Evolutionary conservation across 2,888 invertebrate genomes (phyloP).

Genomic region (Callosobruchus maculatus): DNA sequence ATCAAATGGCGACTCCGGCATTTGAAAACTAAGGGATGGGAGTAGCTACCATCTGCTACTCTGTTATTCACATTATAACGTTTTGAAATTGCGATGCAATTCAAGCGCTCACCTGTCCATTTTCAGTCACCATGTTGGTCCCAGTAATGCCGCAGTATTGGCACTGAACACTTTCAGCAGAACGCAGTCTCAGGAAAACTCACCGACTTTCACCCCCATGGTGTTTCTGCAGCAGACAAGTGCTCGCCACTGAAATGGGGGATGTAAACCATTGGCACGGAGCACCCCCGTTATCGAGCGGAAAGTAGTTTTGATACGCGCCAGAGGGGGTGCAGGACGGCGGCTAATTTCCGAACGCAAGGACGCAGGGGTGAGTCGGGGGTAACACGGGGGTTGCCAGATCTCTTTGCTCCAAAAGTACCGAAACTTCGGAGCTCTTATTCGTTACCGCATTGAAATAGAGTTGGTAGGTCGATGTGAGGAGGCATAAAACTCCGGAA

Average conservation of each 20-base stretch:
- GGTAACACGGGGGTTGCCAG: not conserved
- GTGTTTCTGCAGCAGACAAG: slow-evolving; percentile 33
- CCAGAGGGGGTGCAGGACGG: not conserved
- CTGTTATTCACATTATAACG: too few species aligned
- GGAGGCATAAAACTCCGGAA: too few species aligned
- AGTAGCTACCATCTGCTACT: too few species aligned
- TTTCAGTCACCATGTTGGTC: slow-evolving; percentile 44
- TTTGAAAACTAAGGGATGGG: too few species aligned
- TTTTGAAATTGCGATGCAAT: too few species aligned
- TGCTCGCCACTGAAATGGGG: slow-evolving; percentile 34
- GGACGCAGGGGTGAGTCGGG: not conserved
- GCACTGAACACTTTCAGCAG: slow-evolving; percentile 20
- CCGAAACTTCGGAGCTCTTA: too few species aligned
- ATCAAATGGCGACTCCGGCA: too few species aligned
- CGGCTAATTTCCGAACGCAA: not conserved
- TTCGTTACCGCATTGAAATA: too few species aligned
- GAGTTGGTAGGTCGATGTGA: too few species aligned
- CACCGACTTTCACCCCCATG: slow-evolving; percentile 25
- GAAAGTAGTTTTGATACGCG: slow-evolving; percentile 42
- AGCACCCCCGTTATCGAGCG: slow-evolving; percentile 47
- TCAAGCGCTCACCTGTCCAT: slow-evolving; percentile 42
- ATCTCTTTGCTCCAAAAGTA: too few species aligned
- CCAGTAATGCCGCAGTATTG: not conserved
- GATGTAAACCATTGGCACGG: slow-evolving; percentile 40
- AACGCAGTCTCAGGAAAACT: slow-evolving; percentile 24